Conservation (phyloP, 2,888 invertebrate species). For the Tipula vernalis region DNA sequence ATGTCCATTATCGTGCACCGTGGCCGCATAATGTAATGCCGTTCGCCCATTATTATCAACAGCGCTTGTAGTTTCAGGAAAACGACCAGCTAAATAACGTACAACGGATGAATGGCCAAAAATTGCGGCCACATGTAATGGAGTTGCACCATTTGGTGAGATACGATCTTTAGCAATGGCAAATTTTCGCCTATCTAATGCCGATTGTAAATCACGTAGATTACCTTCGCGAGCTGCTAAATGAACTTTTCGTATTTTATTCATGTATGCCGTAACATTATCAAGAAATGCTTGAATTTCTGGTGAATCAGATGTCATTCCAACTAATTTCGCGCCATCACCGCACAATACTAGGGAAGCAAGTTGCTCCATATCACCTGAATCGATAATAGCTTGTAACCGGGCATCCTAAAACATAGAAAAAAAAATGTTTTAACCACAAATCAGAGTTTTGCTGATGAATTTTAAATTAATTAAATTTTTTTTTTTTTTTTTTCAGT, state of each 20-base stretch:
- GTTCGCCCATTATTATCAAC: constrained; percentile 70
- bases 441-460: neutral
- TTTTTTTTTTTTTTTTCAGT: neutral
- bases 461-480: neutral
- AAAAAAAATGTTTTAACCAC: neutral
- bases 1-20: constrained; percentile 72
- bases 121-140: constrained; percentile 73
- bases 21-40: constrained; percentile 80
- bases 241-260: constrained; percentile 82
- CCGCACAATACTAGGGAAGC: constrained; percentile 82
- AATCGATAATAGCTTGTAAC: constrained; percentile 51
- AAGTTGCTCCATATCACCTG: constrained; percentile 78
- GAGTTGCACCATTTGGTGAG: constrained; percentile 73
- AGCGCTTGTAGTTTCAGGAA: constrained; percentile 76
- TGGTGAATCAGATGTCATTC: constrained; percentile 54
- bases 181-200: constrained; percentile 79
- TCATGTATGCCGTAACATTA: constrained; percentile 78
- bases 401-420: constrained; percentile 42
- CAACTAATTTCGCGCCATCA: constrained; percentile 64
- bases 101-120: constrained; percentile 61
- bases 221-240: constrained; percentile 74
- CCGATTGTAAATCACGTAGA: constrained; percentile 69
- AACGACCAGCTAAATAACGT: constrained; percentile 57
- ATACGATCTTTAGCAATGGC: constrained; percentile 76
- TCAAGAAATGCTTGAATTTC: constrained; percentile 79